Percentiles rank a stretch among this genome's conserved stretches.
Evolutionary conservation across 2,888 invertebrate species (phyloP).

Genomic region (Epistrophe grossulariae): DNA sequence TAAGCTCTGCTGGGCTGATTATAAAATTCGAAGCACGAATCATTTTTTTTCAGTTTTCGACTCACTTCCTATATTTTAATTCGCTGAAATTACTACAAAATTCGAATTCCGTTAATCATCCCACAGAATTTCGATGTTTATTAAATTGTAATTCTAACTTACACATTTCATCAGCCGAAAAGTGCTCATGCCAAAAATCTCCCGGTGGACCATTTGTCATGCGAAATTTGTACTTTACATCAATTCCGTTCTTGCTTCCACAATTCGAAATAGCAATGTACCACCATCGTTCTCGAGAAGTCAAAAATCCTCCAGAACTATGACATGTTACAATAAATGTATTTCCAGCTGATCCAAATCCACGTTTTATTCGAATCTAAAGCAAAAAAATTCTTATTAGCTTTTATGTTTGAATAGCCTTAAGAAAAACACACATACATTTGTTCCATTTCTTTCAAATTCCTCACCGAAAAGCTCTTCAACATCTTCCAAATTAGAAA

Average conservation of each 20-base stretch:
- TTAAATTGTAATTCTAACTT: constrained; percentile 83
- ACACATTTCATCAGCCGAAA: constrained; percentile 98
- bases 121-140: neutral
- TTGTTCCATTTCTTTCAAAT: constrained; percentile 59
- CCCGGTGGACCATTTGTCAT: constrained; percentile 94
- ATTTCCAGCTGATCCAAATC: constrained; percentile 76
- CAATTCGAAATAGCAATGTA: constrained; percentile 94
- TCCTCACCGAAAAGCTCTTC: constrained; percentile 84
- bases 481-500: constrained; percentile 84
- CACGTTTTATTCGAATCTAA: constrained; percentile 73
- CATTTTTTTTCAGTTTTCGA: neutral
- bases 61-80: too few species aligned
- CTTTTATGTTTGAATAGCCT: neutral
- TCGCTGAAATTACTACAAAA: too few species aligned
- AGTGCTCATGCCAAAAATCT: constrained; percentile 94
- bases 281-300: constrained; percentile 96
- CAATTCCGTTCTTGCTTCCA: constrained; percentile 89
- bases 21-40: neutral
- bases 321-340: constrained; percentile 86
- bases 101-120: neutral
- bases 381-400: neutral
- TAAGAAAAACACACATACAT: constrained; percentile 16
- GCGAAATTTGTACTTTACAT: constrained; percentile 90
- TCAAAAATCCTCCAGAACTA: constrained; percentile 89
- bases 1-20: neutral